Conservation (phyloP, 2,888 invertebrate species). For the Antheraea yamamai region DNA sequence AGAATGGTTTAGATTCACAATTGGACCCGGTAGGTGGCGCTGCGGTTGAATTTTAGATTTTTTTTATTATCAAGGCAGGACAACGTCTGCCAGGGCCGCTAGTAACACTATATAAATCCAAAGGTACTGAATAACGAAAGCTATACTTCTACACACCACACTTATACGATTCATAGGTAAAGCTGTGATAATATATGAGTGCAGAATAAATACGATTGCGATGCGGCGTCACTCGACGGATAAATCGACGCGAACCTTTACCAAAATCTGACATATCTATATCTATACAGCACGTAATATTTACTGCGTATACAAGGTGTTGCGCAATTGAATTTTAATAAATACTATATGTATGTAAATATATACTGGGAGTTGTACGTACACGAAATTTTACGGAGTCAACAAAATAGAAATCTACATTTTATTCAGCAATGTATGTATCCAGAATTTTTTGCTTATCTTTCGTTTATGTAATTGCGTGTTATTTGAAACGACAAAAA, state of each 20-base stretch:
- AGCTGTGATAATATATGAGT: too few species aligned
- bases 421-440: not conserved
- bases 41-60: too few species aligned
- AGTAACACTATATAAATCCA: too few species aligned
- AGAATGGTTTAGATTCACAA: too few species aligned
- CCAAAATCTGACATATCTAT: not conserved
- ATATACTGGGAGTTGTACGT: not conserved
- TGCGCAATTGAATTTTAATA: conserved; percentile 2
- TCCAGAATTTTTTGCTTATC: not conserved
- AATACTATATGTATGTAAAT: not conserved
- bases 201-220: too few species aligned
- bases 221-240: not conserved
- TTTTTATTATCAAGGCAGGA: too few species aligned
- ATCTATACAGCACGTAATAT: not conserved
- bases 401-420: not conserved
- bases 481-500: not conserved
- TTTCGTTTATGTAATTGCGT: conserved; percentile 13
- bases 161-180: too few species aligned
- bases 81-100: too few species aligned
- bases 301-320: not conserved
- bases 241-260: not conserved
- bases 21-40: too few species aligned
- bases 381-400: not conserved
- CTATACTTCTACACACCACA: too few species aligned
- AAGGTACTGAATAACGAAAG: too few species aligned